These are phyloP conservation scores for Yponomeuta plumbellus DNA, from an alignment of 2,888 invertebrate species.

Conservation along the genomic window DNA sequence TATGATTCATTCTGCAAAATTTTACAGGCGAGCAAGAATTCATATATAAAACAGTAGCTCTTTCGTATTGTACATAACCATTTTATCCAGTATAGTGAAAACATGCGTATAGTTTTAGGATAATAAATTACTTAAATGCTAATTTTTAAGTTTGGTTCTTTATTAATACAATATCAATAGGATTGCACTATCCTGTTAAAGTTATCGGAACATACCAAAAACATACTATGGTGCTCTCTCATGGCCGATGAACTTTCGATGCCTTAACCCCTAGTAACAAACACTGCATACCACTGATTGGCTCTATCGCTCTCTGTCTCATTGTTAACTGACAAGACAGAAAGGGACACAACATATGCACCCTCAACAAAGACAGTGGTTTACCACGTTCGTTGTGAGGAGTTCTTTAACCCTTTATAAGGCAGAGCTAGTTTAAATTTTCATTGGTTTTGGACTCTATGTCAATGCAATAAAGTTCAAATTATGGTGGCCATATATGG, in stretches of 20 bases:
- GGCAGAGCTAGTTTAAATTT: no score
- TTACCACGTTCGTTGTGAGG: not conserved
- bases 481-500: no score
- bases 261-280: slow-evolving; percentile 30
- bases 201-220: slow-evolving; percentile 68
- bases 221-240: slow-evolving; percentile 68
- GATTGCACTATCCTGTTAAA: slow-evolving; percentile 73
- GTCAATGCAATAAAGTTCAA: no score
- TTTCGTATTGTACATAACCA: slow-evolving; percentile 76
- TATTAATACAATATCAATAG: slow-evolving; percentile 77
- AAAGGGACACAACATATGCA: not conserved
- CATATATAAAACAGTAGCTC: slow-evolving; percentile 77
- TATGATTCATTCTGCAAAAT: slow-evolving; percentile 77
- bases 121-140: slow-evolving; percentile 77
- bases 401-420: no score
- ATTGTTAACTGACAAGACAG: slow-evolving; percentile 1
- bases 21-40: slow-evolving; percentile 78
- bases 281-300: not conserved
- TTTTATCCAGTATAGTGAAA: slow-evolving; percentile 77
- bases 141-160: slow-evolving; percentile 75
- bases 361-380: not conserved
- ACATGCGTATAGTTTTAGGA: slow-evolving; percentile 78
- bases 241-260: slow-evolving; percentile 75
- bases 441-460: no score
- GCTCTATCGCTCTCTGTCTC: slow-evolving; percentile 1